Base-by-base conservation (phyloP, 1,140 invertebrate species). In the Drosophila bifasciata region DNA sequence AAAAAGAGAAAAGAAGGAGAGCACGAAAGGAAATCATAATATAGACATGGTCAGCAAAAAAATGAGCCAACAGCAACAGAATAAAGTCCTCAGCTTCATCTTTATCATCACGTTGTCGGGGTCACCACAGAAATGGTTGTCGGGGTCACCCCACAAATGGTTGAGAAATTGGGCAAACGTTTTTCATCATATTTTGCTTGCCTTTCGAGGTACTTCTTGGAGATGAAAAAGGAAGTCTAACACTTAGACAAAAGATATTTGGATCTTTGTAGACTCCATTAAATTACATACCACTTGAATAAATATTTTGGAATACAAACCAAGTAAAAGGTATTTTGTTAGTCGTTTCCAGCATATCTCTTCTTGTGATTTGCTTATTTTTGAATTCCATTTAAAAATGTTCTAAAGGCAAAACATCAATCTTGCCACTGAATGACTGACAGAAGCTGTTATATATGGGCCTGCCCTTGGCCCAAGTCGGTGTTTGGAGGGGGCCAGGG, bases 31-130 rank as follows among this genome's bases (percentile, higher is more conserved):
- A 73, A 67, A 77, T 75, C 81, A 88, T 86, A 86, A 85, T 81
- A 88, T 74, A 81, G 81, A 81, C 78, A 70, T 81, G 73, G 81
- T 86, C 81, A 86, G 81, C 81, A 86, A 86, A 86, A 83, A 76
- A 56, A 59, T 61, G 66, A 41, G 66, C 66, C 63, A 69, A 69
- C 62, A 69, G 66, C 50, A 69, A 69, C 66, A 69, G 66, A 69
- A 69, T 69, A 19, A 56, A 68, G 66, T 68, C 17, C 62, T 68
- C 43, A 56, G 49, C 15, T 56, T 5, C 28, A 21, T 56, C 63
- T 69, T 56, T 68, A 68, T 68, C 32, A 48, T 32, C 23, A 23
- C 15, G 19, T 5, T 8, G 57, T 32, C 19, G 41, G 9, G 43
- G 50, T 32, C 23, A 28, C 53, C 23, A 9, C n/a, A n/a, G n/a